Percentiles rank a stretch among this genome's conserved stretches.
Evolutionary conservation across 2,113 vertebrate genomes (phyloP).

Genomic region (Clarias batrachus): DNA sequence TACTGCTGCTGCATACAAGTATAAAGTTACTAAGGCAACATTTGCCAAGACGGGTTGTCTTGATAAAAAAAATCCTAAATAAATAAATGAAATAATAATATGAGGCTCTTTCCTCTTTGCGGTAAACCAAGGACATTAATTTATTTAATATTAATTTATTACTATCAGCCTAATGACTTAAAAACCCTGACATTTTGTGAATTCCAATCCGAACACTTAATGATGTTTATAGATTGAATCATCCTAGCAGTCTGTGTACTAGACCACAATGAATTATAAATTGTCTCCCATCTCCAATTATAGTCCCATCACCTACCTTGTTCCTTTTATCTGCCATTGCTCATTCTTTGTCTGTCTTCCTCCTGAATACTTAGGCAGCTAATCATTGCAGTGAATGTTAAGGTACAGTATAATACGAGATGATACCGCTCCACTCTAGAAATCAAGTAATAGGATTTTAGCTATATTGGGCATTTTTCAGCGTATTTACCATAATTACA

Average conservation of each 20-base stretch:
- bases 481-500: conserved; percentile 65
- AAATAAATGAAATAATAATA: background rate
- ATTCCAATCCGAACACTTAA: background rate
- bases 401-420: conserved; percentile 48
- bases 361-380: conserved; percentile 55
- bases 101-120: background rate
- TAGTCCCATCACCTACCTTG: conserved; percentile 40
- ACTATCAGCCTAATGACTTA: background rate
- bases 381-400: conserved; percentile 67
- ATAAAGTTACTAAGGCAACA: conserved; percentile 74
- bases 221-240: background rate
- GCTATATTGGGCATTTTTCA: conserved; percentile 49
- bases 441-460: conserved; percentile 54
- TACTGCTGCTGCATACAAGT: conserved; percentile 70
- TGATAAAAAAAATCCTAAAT: background rate
- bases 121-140: background rate
- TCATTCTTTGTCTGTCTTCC: conserved; percentile 49
- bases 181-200: background rate
- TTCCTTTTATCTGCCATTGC: conserved; percentile 31
- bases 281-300: conserved; percentile 54
- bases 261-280: conserved; percentile 11
- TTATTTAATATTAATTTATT: no score
- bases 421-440: conserved; percentile 44
- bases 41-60: conserved; percentile 69
- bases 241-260: background rate